Base-by-base conservation (phyloP, 2,113 vertebrate species). In the Tursiops truncatus region DNA sequence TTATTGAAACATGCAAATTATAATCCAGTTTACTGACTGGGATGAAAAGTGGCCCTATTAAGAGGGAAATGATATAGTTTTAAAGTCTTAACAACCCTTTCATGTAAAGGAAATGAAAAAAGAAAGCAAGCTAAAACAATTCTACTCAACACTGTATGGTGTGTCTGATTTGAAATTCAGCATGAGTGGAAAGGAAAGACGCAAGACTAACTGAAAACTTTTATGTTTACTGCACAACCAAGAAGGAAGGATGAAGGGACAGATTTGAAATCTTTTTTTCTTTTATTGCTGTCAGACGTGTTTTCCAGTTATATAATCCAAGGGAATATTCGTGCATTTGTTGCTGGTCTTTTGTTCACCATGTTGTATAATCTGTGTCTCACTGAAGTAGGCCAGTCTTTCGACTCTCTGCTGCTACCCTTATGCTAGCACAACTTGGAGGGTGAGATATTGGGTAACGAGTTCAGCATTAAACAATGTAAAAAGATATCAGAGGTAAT, bases 341-440 rank as follows among this genome's bases (percentile, higher is more conserved):
- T 87, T 92, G 80, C 38, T 58, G 60, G 67, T 56, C 26, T 79
- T 62, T 65, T 33, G 73, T 76, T 84, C 13, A 25, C 18, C 11
- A 11, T 28, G 67, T 83, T 95, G 68, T 85, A 8, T 89, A 89
- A 97, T 44, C 62, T 63, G 11, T 50, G 53, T 91, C 67, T 92
- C 38, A 44, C 93, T 47, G 89, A 87, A 80, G 70, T 67, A 44
- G 94, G 85, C 86, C 63, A 76, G 87, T 93, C 89, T 98, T 96
- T 95, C 31, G 0, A 36, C 87, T 91, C 36, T 31, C 1, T 26
- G 26, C 94, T 94, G 44, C 65, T 68, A 50, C 28, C 31, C 33
- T 82, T 33, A 38, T n/a, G 8, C 25, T 94, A 97, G 62, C 38
- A 41, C 90, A 90, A 81, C 26, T 65, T 15, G 12, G 63, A 70